Evolutionary conservation across 2,888 invertebrate species (phyloP).

Genomic region (Ophioninae sp.): DNA sequence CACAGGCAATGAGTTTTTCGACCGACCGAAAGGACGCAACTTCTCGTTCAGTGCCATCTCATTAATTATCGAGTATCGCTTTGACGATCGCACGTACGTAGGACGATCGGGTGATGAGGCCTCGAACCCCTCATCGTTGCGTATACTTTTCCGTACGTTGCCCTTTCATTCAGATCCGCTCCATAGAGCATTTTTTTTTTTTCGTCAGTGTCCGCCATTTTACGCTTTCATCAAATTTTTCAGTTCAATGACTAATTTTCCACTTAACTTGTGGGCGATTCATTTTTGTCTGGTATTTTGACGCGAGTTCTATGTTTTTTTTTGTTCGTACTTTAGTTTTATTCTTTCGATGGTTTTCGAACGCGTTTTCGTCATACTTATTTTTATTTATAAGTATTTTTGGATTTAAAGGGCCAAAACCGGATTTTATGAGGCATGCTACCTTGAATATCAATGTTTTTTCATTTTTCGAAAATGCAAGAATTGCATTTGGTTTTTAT

Average conservation of each 20-base stretch:
- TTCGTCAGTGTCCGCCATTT: not conserved
- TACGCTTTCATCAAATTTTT: not conserved
- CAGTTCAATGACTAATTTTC: not conserved
- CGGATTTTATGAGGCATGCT: too few relatives aligned
- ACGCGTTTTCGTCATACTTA: too few relatives aligned
- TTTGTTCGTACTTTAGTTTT: too few relatives aligned
- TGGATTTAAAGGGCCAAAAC: too few relatives aligned
- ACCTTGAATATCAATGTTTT: too few relatives aligned
- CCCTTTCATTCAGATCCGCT: not conserved
- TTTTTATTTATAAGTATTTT: too few relatives aligned
- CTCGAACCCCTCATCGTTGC: not conserved
- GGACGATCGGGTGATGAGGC: not conserved
- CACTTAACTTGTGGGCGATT: not conserved
- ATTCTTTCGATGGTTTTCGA: too few relatives aligned
- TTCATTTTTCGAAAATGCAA: too few relatives aligned
- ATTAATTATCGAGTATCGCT: not conserved
- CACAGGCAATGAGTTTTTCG: slow-evolving; percentile 34
- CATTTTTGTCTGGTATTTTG: not conserved
- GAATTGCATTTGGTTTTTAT: too few relatives aligned
- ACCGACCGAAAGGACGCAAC: not conserved
- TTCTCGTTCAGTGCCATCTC: slow-evolving; percentile 19
- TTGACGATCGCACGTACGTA: not conserved
- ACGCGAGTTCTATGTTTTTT: too few relatives aligned
- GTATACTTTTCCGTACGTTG: not conserved
- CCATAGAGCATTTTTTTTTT: not conserved